Conservation (phyloP, 2,113 vertebrate species). For the Formicarius rufipectus region DNA sequence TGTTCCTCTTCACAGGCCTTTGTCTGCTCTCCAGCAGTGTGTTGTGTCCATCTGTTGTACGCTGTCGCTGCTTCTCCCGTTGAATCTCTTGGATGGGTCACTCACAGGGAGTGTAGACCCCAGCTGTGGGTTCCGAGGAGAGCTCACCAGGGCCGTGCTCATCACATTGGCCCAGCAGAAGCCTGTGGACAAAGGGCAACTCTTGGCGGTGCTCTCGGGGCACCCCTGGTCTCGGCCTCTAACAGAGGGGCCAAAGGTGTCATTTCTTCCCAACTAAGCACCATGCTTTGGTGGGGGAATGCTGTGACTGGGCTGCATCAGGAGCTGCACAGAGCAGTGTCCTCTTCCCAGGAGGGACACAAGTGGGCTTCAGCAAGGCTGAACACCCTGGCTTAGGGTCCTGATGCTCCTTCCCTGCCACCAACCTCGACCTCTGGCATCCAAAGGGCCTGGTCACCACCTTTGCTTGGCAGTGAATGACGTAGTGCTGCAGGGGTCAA, state of each 20-base stretch:
- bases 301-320: rapidly evolving
- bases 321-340: neutral
- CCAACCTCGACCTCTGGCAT: rapidly evolving
- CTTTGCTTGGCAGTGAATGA: neutral
- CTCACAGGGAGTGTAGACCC: rapidly evolving
- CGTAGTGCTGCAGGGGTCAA: rapidly evolving
- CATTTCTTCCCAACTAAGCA: rapidly evolving
- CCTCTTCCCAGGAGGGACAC: rapidly evolving
- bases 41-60: neutral
- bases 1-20: no score
- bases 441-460: rapidly evolving
- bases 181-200: neutral
- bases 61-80: neutral
- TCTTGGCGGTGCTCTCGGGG: rapidly evolving
- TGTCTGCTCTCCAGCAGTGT: no score
- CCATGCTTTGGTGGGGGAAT: neutral
- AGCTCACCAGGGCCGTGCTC: rapidly evolving
- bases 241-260: neutral
- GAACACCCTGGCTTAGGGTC: rapidly evolving
- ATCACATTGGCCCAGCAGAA: rapidly evolving
- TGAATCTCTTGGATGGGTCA: neutral
- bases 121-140: rapidly evolving
- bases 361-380: rapidly evolving
- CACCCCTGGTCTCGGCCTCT: neutral
- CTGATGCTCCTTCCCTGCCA: neutral